Conservation (phyloP, 2,113 vertebrate species). For the Labrus mixtus region DNA sequence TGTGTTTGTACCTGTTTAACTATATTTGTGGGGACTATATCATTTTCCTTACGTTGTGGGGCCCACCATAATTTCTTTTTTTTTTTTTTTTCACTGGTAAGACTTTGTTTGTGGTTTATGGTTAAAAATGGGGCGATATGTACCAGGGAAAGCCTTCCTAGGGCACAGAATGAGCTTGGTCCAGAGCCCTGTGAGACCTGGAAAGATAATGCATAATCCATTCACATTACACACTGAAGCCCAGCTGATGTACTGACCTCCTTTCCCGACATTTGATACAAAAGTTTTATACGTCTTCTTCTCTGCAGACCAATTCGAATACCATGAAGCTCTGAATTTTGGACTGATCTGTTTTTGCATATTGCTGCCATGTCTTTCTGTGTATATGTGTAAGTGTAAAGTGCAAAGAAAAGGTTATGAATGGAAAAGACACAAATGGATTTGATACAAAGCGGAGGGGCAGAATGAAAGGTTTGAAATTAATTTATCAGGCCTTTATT, state of each 20-base stretch:
- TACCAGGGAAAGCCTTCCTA: background rate
- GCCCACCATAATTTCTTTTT: background rate
- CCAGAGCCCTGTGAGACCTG: background rate
- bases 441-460: slow-evolving; percentile 19
- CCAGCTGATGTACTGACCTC: slow-evolving; percentile 58
- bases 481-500: slow-evolving; percentile 42
- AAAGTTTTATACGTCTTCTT: slow-evolving; percentile 36
- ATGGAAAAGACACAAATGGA: slow-evolving; percentile 21
- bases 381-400: slow-evolving; percentile 5
- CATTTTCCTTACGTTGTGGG: background rate
- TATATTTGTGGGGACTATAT: background rate
- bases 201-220: slow-evolving; percentile 2
- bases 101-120: background rate
- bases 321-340: slow-evolving; percentile 55
- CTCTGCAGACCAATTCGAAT: background rate
- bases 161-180: background rate
- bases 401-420: background rate
- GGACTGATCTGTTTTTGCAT: slow-evolving; percentile 30
- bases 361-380: slow-evolving; percentile 24
- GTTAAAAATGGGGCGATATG: background rate
- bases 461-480: slow-evolving; percentile 24
- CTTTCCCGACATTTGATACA: slow-evolving; percentile 26
- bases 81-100: background rate
- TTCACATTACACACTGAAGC: slow-evolving; percentile 17
- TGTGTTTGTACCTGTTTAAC: background rate